Evolutionary conservation across 2,888 invertebrate genomes (phyloP).

Genomic region (Oxycera nigricornis): DNA sequence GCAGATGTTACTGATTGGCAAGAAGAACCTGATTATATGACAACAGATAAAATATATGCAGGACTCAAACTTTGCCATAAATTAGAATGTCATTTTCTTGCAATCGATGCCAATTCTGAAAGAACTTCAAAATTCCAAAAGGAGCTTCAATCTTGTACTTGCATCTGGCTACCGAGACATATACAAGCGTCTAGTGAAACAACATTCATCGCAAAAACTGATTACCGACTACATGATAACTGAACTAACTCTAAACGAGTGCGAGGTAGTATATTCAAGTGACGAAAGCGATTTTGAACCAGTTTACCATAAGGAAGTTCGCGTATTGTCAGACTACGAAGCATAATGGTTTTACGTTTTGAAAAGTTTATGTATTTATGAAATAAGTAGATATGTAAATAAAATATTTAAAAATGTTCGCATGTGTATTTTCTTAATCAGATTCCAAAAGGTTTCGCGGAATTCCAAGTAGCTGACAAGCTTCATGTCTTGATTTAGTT

Average conservation of each 20-base stretch:
- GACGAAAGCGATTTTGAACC: background rate
- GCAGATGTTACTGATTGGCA: background rate
- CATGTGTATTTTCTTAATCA: background rate
- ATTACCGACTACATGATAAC: background rate
- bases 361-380: background rate
- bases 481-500: background rate
- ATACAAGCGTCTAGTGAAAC: background rate
- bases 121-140: conserved; percentile 34
- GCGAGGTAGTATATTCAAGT: background rate
- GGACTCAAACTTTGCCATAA: conserved; percentile 35
- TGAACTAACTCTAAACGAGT: background rate
- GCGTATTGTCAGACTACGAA: background rate
- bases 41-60: conserved; percentile 21
- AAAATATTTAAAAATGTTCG: background rate
- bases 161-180: background rate
- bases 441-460: background rate
- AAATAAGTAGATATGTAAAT: background rate
- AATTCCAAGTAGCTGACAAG: background rate
- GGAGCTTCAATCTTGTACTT: background rate
- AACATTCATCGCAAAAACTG: background rate
- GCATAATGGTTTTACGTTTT: too few relatives aligned
- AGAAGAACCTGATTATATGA: background rate
- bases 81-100: conserved; percentile 42
- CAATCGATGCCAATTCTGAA: conserved; percentile 42
- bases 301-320: background rate